These are phyloP conservation scores for Drosophila antonietae DNA, from an alignment of 2,888 invertebrate species.

Conservation along the genomic window DNA sequence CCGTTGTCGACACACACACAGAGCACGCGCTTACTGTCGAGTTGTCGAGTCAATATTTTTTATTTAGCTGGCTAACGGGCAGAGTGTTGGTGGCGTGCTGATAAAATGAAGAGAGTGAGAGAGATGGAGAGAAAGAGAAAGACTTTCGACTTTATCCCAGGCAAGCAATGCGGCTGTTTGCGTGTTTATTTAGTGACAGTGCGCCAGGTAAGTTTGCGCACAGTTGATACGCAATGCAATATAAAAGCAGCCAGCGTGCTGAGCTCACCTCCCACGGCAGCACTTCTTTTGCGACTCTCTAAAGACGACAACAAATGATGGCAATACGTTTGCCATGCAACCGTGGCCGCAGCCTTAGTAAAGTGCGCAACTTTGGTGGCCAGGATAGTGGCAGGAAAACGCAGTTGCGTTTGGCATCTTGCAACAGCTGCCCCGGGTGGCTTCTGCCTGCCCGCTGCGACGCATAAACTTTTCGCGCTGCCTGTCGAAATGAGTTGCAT, in stretches of 20 bases:
- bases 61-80: slow-evolving; percentile 31
- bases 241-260: slow-evolving; percentile 11
- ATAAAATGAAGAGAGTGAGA: slow-evolving; percentile 27
- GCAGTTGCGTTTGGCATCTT: slow-evolving; percentile 9
- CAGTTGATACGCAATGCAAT: slow-evolving; percentile 32
- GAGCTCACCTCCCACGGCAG: slow-evolving; percentile 3
- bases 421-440: slow-evolving; percentile 23
- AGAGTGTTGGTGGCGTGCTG: slow-evolving; percentile 28
- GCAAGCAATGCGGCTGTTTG: slow-evolving; percentile 35
- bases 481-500: slow-evolving; percentile 66
- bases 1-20: background rate
- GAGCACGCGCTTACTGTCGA: background rate
- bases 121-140: too few species aligned
- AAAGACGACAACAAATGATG: slow-evolving; percentile 70
- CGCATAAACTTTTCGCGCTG: slow-evolving; percentile 55
- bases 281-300: slow-evolving; percentile 10
- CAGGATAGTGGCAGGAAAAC: background rate
- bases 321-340: slow-evolving; percentile 72
- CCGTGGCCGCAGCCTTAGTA: slow-evolving; percentile 58
- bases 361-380: slow-evolving; percentile 53
- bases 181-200: slow-evolving; percentile 69
- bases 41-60: slow-evolving; percentile 45
- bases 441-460: slow-evolving; percentile 24
- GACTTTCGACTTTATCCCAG: slow-evolving; percentile 44
- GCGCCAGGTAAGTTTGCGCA: slow-evolving; percentile 60